A percentile compares a stretch with the other conserved stretches of the same genome.
These are phyloP conservation scores for Microctonus aethiopoides DNA, from an alignment of 2,888 invertebrate genomes.

Conservation along the genomic window DNA sequence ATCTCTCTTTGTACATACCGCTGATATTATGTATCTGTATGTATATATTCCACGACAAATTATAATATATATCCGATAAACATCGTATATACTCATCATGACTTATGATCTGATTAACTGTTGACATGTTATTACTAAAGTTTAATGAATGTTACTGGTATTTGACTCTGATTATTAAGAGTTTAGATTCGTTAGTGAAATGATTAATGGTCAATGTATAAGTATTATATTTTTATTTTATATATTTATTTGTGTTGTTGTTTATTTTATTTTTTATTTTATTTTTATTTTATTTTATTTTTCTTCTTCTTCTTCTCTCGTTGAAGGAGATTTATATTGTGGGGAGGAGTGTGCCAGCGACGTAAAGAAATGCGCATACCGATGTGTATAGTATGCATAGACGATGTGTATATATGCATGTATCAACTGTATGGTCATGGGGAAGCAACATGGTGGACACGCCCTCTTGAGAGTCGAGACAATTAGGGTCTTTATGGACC, in stretches of 20 bases:
- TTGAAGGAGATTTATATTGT: not conserved
- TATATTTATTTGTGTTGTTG: not conserved
- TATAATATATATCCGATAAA: slow-evolving; percentile 38
- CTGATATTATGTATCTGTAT: too few relatives aligned
- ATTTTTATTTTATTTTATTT: not conserved
- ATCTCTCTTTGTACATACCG: not conserved
- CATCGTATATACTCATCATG: not conserved
- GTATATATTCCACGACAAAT: slow-evolving; percentile 37
- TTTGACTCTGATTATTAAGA: not conserved
- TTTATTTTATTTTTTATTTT: too few relatives aligned
- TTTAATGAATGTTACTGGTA: not conserved
- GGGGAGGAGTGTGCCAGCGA: not conserved
- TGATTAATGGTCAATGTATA: slow-evolving; percentile 8
- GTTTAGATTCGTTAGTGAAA: slow-evolving; percentile 4
- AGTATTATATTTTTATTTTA: slow-evolving; percentile 25
- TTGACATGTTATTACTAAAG: not conserved
- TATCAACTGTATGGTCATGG: slow-evolving; percentile 1
- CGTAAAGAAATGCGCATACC: not conserved
- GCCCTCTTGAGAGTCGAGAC: slow-evolving; percentile 43
- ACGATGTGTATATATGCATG: slow-evolving; percentile 11
- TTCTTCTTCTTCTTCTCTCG: not conserved
- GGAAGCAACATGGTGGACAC: slow-evolving; percentile 12
- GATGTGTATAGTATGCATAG: not conserved
- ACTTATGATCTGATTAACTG: slow-evolving; percentile 4
- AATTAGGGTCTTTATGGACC: slow-evolving; percentile 55